phyloP scores from a whole-genome alignment of 1,140 invertebrate genomes.

The Bombus cullumanus region DNA sequence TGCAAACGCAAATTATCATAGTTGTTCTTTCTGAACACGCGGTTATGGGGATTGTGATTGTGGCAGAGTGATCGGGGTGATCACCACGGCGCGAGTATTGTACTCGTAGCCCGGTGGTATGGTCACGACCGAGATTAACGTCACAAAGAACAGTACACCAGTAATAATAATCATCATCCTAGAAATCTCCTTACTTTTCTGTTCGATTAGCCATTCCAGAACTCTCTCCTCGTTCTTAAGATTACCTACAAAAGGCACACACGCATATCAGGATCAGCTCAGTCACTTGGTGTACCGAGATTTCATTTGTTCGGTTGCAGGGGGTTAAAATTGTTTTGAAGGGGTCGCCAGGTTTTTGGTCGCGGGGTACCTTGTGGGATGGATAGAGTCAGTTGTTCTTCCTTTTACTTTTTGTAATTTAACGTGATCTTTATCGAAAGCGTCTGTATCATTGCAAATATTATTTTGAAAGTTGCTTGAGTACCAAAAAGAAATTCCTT shows the following conservation, averaged over 20 bases:
- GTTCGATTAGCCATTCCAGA: conserved; percentile 96
- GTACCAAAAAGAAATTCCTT: not conserved
- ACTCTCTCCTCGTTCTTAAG: conserved; percentile 97
- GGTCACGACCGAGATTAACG: conserved; percentile 82
- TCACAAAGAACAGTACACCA: conserved; percentile 83
- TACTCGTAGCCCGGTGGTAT: conserved; percentile 81
- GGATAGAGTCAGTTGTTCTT: conserved; percentile 17
- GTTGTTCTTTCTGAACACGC: not conserved
- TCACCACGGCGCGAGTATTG: conserved; percentile 77
- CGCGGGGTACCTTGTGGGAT: not conserved
- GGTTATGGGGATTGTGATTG: conserved; percentile 73
- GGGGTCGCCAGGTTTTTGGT: conserved; percentile 5
- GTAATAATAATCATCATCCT: conserved; percentile 83
- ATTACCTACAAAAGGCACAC: conserved; percentile 91
- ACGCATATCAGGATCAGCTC: conserved; percentile 71
- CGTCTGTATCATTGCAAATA: not conserved
- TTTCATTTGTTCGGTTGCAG: conserved; percentile 42
- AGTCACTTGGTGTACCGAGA: conserved; percentile 47
- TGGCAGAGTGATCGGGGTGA: conserved; percentile 78
- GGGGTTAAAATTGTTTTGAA: not conserved
- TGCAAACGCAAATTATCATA: not conserved
- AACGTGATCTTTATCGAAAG: not conserved
- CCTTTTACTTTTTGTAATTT: conserved; percentile 5
- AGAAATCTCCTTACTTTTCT: conserved; percentile 92
- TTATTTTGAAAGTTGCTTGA: not conserved